Evolutionary conservation across 2,797 vertebrate species (phyloP), one percentile per base, ranked within the genome.

Genomic region (Apogon hyalosoma): DNA sequence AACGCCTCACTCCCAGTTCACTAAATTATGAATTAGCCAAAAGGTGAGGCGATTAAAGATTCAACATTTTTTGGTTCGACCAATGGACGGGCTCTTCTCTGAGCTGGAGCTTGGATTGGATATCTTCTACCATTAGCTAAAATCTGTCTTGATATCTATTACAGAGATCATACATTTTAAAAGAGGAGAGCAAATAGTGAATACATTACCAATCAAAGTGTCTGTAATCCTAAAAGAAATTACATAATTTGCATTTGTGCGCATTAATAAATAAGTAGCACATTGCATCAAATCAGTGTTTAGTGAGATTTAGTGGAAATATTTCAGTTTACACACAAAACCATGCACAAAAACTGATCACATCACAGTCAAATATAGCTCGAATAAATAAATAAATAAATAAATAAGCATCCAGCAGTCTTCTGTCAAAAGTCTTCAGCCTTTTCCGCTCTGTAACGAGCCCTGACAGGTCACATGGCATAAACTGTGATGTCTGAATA

Each of bases 21-120:
- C 84, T 94, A 75, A 94, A 93, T 94, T 93, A 94, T 94, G 90
- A 92, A 94, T 94, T 87, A 86, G 65, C 78, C 83, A 76, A 90
- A 88, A 90, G 87, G 87, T 90, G 84, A 80, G 60, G 77, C 21
- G 80, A 92, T 93, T 90, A 93, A 93, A 93, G 85, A 92, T 94
- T 91, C 57, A 92, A 75, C 68, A 64, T 82, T 87, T 84, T 73
- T 78, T 64, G 39, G 59, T 76, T 69, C 50, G 46, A 69, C 89
- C 88, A 89, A 87, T 89, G 75, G 69, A 69, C 9, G 47, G 19
- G 41, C 70, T 72, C 59, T 64, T 69, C 14, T 49, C 67, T 67
- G 59, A 87, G 79, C 74, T 80, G 13, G 61, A 84, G 81, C 77
- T 84, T 12, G 51, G 56, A 43, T 47, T 39, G 74, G 69, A 75